Percentiles rank a stretch among this genome's conserved stretches.
Evolutionary conservation across 2,797 vertebrate species (phyloP).

Genomic region (Brachymystax lenok): DNA sequence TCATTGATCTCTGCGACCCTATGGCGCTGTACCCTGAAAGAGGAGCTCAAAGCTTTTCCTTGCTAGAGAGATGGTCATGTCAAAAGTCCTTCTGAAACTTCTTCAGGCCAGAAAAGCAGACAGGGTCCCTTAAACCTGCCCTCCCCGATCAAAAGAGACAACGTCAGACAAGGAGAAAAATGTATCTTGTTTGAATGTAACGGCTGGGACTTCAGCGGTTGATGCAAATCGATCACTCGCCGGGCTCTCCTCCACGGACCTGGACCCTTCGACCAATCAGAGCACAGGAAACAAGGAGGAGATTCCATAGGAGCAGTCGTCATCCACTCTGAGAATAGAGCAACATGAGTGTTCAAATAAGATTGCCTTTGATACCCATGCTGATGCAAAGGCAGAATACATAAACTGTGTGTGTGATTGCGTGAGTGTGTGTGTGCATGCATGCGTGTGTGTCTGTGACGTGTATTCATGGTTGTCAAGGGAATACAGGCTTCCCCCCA

Average conservation of each 20-base stretch:
- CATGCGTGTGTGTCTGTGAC: too few relatives aligned
- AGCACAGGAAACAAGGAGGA: neutral
- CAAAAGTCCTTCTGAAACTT: neutral
- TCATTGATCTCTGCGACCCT: neutral
- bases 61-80: constrained; percentile 4
- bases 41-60: constrained; percentile 16
- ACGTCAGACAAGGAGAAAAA: neutral
- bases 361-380: neutral
- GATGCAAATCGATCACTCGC: neutral
- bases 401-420: neutral
- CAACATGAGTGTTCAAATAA: neutral
- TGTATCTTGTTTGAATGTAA: neutral
- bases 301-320: neutral
- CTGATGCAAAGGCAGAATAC: neutral
- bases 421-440: neutral
- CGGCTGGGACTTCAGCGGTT: neutral
- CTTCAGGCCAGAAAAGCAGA: constrained; percentile 5
- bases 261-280: neutral
- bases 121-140: neutral
- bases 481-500: neutral
- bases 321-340: neutral
- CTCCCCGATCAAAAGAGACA: neutral
- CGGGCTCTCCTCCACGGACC: neutral
- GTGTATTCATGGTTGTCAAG: neutral
- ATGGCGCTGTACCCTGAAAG: neutral